phyloP scores from a whole-genome alignment of 2,888 invertebrate species.

The Sycophila texana region DNA sequence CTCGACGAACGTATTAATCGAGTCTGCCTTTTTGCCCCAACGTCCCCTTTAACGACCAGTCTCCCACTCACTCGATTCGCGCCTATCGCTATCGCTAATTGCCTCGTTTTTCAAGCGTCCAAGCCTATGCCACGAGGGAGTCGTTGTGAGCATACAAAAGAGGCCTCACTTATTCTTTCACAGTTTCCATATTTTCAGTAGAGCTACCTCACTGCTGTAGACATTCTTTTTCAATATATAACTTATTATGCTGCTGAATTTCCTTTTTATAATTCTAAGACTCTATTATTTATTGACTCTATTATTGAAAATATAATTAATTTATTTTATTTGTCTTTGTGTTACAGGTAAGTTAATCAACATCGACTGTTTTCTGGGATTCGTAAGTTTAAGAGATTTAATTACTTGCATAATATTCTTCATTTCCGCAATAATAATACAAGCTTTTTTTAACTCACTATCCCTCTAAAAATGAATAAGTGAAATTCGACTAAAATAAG shows the following conservation, averaged over 20 bases:
- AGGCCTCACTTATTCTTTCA: constrained; percentile 3
- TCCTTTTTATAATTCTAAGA: neutral
- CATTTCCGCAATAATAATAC: no score
- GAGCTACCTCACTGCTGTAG: neutral
- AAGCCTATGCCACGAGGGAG: constrained; percentile 44
- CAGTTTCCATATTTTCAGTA: neutral
- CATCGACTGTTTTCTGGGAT: neutral
- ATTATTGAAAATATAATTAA: no score
- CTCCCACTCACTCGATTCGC: constrained; percentile 1
- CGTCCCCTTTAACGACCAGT: constrained; percentile 21
- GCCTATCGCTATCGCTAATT: constrained; percentile 55
- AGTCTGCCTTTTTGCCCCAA: neutral
- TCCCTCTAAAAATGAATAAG: no score
- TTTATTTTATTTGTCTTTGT: neutral
- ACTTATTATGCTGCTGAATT: neutral
- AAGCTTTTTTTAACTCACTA: no score
- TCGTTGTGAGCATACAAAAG: constrained; percentile 32
- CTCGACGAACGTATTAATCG: constrained; percentile 40
- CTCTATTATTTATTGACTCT: no score
- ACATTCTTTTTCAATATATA: no score
- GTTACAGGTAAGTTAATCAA: neutral
- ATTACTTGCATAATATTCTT: no score
- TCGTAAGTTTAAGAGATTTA: neutral
- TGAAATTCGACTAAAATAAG: no score
- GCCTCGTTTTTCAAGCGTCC: constrained; percentile 58